A percentile compares a stretch with the other conserved stretches of the same genome.
Evolutionary conservation across 2,888 invertebrate species (phyloP).

Genomic region (Meta bourneti): DNA sequence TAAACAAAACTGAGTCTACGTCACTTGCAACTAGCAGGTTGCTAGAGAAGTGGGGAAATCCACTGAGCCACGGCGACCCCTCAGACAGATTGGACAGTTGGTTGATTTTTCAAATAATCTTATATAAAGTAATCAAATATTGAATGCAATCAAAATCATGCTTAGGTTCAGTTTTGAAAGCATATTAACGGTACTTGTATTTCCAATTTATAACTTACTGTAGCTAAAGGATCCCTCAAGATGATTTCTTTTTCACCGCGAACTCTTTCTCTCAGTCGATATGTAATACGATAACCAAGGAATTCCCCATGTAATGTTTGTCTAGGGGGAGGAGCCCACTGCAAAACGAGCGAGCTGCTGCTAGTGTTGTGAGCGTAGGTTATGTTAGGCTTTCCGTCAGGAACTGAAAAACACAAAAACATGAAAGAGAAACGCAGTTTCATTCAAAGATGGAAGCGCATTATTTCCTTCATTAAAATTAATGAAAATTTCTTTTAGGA

Average conservation of each 20-base stretch:
- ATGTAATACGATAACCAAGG: conserved; percentile 86
- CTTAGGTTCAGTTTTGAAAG: too few species aligned
- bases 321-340: conserved; percentile 86
- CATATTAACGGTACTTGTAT: too few species aligned
- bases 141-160: too few species aligned
- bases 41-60: too few species aligned
- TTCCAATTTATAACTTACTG: conserved; percentile 43
- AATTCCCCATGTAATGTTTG: conserved; percentile 86
- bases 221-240: conserved; percentile 64
- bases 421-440: neutral
- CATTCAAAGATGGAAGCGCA: neutral
- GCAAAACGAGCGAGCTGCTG: conserved; percentile 86
- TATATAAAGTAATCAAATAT: too few species aligned
- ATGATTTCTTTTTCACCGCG: conserved; percentile 69
- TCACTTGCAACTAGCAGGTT: too few species aligned
- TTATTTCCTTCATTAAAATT: neutral
- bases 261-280: conserved; percentile 65
- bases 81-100: too few species aligned
- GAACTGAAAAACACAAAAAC: conserved; percentile 75
- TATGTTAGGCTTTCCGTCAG: conserved; percentile 78
- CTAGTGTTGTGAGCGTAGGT: conserved; percentile 84
- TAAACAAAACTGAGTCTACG: too few species aligned
- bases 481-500: neutral
- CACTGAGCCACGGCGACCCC: too few species aligned
- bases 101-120: too few species aligned